A percentile compares a stretch with the other conserved stretches of the same genome.
Evolutionary conservation across 1,140 invertebrate genomes (phyloP).

Genomic region (Drosophila trapezifrons): DNA sequence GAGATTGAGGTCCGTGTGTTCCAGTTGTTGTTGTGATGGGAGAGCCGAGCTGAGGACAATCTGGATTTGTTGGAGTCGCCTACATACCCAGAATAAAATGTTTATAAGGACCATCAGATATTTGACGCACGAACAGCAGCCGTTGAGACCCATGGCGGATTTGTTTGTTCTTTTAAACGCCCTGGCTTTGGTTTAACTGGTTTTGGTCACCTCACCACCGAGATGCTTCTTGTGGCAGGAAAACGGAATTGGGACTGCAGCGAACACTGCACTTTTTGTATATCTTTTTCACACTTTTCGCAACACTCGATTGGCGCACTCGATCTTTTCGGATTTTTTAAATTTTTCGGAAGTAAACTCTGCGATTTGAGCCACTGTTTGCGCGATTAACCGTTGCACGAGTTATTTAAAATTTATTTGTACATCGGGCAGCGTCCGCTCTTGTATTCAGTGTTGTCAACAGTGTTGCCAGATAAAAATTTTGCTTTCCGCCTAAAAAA

Average conservation of each 20-base stretch:
- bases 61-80: constrained; percentile 37
- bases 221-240: constrained; percentile 42
- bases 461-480: no score
- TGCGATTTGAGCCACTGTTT: constrained; percentile 40
- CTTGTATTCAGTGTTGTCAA: constrained; percentile 30
- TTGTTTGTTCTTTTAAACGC: constrained; percentile 16
- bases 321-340: constrained; percentile 2
- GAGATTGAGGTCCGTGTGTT: constrained; percentile 51
- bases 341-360: constrained; percentile 22
- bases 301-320: background rate
- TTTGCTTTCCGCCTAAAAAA: no score
- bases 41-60: constrained; percentile 5
- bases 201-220: constrained; percentile 53
- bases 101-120: constrained; percentile 89
- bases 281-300: constrained; percentile 16
- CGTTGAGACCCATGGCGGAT: constrained; percentile 86
- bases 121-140: constrained; percentile 89
- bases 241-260: constrained; percentile 34
- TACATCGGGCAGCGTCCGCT: constrained; percentile 59
- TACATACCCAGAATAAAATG: constrained; percentile 89
- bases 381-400: constrained; percentile 53
- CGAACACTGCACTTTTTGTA: constrained; percentile 28
- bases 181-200: constrained; percentile 42
- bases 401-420: constrained; percentile 67
- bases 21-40: constrained; percentile 56